Base-by-base conservation (phyloP, 2,113 vertebrate species). In the Corvus moneduloides region DNA sequence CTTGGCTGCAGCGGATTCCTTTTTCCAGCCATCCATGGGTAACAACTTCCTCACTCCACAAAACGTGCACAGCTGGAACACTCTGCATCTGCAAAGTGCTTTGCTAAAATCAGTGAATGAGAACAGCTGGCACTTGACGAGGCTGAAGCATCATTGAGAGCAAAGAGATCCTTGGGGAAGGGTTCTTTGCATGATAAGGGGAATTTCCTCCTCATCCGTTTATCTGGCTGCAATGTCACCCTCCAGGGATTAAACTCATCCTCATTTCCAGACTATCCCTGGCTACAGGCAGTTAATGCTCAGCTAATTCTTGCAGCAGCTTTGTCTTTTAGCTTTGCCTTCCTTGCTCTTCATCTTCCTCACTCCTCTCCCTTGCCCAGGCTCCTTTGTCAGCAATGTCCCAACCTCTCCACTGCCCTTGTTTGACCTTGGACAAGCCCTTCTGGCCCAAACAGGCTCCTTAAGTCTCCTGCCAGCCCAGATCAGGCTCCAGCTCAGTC, bases 181-280 rank as follows among this genome's bases (percentile, higher is more conserved):
- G 79, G 49, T 90, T 94, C 48, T 91, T 76, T 83, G 49, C 79
- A 71, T 44, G 92, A 55, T 80, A 77, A 94, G 52, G 39, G 68
- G 79, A 92, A 92, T 92, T 92, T 94, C 92, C 83, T 88, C 49
- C 83, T 92, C 59, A 20, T 97, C 72, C 74, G 1, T 92, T 92
- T 84, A 92, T 86, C 78, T 88, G 76, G 48, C 77, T 43, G 46
- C 84, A 86, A 32, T 63, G 75, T 86, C 72, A 92, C 79, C 78
- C 79, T 35, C 33, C 3, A 7, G 68, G 88, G 68, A 88, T 74
- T 66, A 77, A 67, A 63, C 43, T 88, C 37, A 48, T 84, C 83
- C 67, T 80, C 72, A 5, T 90, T 83, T 88, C 72, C 33, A 35
- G 67, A 13, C 44, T 74, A 24, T 52, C 44, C 58, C 35, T 48